phyloP scores from a whole-genome alignment of 2,113 vertebrate genomes.

The Zapus hudsonius region DNA sequence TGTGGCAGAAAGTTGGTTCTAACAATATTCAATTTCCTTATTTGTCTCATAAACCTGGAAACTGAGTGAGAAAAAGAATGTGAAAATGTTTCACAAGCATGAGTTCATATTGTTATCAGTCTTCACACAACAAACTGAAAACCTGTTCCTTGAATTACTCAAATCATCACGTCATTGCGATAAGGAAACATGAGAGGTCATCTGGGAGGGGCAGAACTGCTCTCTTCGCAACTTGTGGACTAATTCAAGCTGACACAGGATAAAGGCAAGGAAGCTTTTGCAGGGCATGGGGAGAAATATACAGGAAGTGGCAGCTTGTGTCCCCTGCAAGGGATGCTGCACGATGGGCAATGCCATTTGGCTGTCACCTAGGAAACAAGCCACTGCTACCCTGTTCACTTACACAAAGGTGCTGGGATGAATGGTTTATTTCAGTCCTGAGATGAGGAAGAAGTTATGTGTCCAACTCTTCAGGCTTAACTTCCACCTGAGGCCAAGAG shows the following conservation, averaged over 20 bases:
- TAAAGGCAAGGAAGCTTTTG: constrained; percentile 20
- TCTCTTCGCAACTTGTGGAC: background rate
- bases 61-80: background rate
- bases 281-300: background rate
- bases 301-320: constrained; percentile 55
- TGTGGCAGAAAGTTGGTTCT: background rate
- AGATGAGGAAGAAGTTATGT: background rate
- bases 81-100: background rate
- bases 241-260: rapidly evolving
- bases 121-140: background rate
- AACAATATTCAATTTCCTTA: background rate
- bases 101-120: background rate
- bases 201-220: rapidly evolving
- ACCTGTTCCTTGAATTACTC: background rate
- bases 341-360: background rate
- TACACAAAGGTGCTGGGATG: background rate
- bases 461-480: background rate
- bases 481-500: too few species aligned
- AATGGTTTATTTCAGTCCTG: background rate
- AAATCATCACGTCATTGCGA: background rate
- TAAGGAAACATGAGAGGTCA: background rate
- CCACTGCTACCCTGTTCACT: background rate
- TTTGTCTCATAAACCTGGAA: background rate
- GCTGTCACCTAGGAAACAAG: background rate
- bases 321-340: background rate